Conservation (phyloP, 2,888 invertebrate genomes). For the Flexamia atlantica region DNA sequence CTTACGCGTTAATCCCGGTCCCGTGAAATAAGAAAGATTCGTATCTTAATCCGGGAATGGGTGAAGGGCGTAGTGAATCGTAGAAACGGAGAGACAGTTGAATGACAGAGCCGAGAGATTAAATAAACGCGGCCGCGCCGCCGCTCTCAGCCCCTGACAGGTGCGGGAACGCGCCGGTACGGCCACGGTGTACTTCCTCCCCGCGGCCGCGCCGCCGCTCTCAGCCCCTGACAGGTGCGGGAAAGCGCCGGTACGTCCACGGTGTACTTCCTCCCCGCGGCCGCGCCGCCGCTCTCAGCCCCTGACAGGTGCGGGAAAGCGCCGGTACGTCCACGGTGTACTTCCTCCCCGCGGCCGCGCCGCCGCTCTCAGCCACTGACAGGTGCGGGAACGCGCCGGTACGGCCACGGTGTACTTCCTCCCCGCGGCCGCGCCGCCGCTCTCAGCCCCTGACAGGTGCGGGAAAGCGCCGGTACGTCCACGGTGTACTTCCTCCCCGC, state of each 20-base stretch:
- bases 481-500: conserved; percentile 10
- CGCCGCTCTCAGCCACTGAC: too few species aligned
- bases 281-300: too few species aligned
- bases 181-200: background rate
- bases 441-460: too few species aligned
- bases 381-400: background rate
- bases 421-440: too few species aligned
- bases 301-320: background rate
- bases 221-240: background rate
- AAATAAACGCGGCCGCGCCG: conserved; percentile 56
- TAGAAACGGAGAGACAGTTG: conserved; percentile 50
- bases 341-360: background rate
- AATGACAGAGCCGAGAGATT: conserved; percentile 58
- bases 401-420: background rate
- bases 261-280: background rate
- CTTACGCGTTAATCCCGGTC: conserved; percentile 42
- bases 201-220: background rate
- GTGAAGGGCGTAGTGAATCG: conserved; percentile 59
- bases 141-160: conserved; percentile 46
- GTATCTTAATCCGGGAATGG: conserved; percentile 56
- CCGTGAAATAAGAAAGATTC: conserved; percentile 57
- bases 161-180: conserved; percentile 22
- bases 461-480: background rate
- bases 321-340: background rate
- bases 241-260: background rate